Base-by-base conservation (phyloP, 2,797 vertebrate genomes). In the Crenuchus spilurus region DNA sequence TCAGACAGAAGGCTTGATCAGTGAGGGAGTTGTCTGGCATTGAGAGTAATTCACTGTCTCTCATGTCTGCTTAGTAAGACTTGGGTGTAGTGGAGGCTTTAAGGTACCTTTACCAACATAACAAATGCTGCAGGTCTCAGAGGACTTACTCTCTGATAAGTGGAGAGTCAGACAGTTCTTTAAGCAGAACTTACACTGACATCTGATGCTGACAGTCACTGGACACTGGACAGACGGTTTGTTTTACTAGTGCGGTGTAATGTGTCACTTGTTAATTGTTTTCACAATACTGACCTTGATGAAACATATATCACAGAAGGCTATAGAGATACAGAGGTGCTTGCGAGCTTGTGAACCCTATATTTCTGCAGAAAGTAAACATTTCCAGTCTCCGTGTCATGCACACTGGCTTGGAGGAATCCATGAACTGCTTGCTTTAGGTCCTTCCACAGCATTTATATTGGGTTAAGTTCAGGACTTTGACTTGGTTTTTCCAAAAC, bases 101-200 rank as follows among this genome's bases (percentile, higher is more conserved):
- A 16, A 60, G 31, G 9, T 30, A 10, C 30, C 54, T 10, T 10
- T 79, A 60, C 70, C 70, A 30, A 70, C 24, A 72, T 31, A 70
- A 70, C 70, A 72, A 70, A 77, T 75, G 69, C 81, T 85, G 57
- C 52, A 83, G 82, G 60, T 70, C 58, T 68, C 77, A 75, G 65
- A 22, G 71, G 16, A 31, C 54, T 66, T 74, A 52, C 63, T n/a
- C n/a, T n/a, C n/a, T 57, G 54, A 69, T 79, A 58, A 72, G 46
- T 54, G 71, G 70, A 66, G 48, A 80, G 70, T 72, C 74, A 79
- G 75, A 20, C 55, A 58, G n/a, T 22, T 58, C 31, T 35, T 5
- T 35, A 20, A 35, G 31, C 54, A 37, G 57, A 58, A n/a, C 51
- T 54, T 54, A 54, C 24, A 54, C 14, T 54, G 51, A 55, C 16